A percentile compares a stretch with the other conserved stretches of the same genome.
Evolutionary conservation across 1,140 invertebrate genomes (phyloP).

Genomic region (Drosophila nasuta): DNA sequence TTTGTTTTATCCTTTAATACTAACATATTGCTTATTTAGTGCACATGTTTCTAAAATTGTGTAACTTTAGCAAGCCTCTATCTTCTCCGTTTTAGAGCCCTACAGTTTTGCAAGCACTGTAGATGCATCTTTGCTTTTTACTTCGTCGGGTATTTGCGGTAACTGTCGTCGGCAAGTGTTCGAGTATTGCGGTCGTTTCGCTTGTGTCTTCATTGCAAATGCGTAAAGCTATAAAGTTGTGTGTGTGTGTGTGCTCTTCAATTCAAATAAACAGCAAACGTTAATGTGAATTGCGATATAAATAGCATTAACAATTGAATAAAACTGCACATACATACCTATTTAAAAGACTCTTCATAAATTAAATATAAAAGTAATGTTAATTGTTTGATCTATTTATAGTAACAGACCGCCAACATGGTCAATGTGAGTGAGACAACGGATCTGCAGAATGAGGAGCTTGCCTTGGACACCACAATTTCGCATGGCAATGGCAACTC

Average conservation of each 20-base stretch:
- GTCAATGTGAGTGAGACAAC: slow-evolving; percentile 26
- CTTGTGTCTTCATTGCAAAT: slow-evolving; percentile 8
- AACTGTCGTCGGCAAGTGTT: background rate
- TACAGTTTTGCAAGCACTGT: no score
- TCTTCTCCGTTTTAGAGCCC: no score
- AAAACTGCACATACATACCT: no score
- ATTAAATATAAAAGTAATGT: background rate
- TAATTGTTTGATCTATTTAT: background rate
- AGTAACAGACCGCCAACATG: slow-evolving; percentile 15
- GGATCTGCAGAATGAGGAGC: slow-evolving; percentile 30
- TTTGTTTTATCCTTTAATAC: no score
- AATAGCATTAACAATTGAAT: slow-evolving; percentile 4
- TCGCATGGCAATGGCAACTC: slow-evolving; percentile 34
- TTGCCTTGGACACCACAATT: slow-evolving; percentile 25
- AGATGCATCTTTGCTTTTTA: no score
- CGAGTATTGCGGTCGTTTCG: background rate
- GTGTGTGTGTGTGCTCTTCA: background rate
- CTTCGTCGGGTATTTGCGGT: background rate
- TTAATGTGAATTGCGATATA: background rate
- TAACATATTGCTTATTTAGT: no score
- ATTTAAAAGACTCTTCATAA: background rate
- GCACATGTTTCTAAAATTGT: no score
- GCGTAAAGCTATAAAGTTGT: slow-evolving; percentile 4
- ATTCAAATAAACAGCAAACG: slow-evolving; percentile 10
- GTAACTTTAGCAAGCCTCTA: no score